Percentiles rank a stretch among this genome's conserved stretches.
These are phyloP conservation scores for Tiaroga cobitis DNA, from an alignment of 2,797 vertebrate species.

Conservation along the genomic window DNA sequence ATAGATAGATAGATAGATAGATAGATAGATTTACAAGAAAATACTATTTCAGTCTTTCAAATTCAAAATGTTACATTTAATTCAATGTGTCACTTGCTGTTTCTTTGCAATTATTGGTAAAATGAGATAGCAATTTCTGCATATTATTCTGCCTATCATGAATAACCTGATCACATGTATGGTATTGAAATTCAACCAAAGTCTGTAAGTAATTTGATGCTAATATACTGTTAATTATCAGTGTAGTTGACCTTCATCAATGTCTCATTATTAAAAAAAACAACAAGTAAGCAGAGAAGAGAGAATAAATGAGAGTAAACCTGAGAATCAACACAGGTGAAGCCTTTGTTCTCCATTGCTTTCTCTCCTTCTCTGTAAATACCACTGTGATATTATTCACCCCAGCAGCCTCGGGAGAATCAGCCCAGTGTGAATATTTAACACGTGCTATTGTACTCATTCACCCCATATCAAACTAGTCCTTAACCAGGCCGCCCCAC, in stretches of 20 bases:
- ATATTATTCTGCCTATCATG: too few relatives aligned
- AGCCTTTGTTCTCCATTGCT: slow-evolving; percentile 30
- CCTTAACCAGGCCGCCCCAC: slow-evolving; percentile 60
- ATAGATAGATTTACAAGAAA: not conserved
- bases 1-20: too few relatives aligned
- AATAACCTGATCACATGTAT: not conserved
- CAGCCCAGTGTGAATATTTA: slow-evolving; percentile 82
- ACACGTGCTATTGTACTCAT: slow-evolving; percentile 79
- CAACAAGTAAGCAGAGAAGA: not conserved
- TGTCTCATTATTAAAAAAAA: not conserved
- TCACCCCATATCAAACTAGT: slow-evolving; percentile 74
- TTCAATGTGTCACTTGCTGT: too few relatives aligned
- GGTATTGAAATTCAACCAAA: not conserved
- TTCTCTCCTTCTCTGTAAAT: slow-evolving; percentile 71
- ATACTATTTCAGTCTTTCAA: not conserved
- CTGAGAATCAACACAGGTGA: slow-evolving; percentile 1
- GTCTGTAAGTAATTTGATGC: not conserved
- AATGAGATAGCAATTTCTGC: not conserved
- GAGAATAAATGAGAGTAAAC: not conserved
- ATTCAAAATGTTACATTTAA: too few relatives aligned
- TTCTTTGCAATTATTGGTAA: not conserved
- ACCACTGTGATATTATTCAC: slow-evolving; percentile 83
- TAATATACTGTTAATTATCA: not conserved
- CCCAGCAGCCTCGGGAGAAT: slow-evolving; percentile 75
- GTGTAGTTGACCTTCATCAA: not conserved